These are phyloP conservation scores for Tetramorium bicarinatum DNA, from an alignment of 2,888 invertebrate species.

Conservation along the genomic window DNA sequence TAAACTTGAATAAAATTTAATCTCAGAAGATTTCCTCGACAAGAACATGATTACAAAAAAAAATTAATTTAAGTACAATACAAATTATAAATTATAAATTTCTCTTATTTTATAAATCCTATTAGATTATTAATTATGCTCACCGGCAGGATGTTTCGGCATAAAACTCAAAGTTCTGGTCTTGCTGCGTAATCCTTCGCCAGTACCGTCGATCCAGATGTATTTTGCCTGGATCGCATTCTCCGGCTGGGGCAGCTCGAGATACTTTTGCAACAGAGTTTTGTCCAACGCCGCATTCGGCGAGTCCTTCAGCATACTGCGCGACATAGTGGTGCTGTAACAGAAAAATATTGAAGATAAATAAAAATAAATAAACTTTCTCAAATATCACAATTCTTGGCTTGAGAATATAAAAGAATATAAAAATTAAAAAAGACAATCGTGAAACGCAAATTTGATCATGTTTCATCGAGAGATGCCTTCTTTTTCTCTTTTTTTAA, in stretches of 20 bases:
- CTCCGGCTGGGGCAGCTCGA: constrained; percentile 92
- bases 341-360: background rate
- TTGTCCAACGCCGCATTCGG: constrained; percentile 95
- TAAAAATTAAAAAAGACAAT: background rate
- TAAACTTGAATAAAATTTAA: too few relatives aligned
- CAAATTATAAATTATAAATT: background rate
- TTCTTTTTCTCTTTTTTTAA: background rate
- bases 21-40: too few relatives aligned
- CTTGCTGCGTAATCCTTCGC: constrained; percentile 95
- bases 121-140: background rate
- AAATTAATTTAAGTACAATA: background rate
- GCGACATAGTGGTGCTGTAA: constrained; percentile 83
- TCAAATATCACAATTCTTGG: background rate
- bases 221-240: constrained; percentile 95
- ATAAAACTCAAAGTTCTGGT: constrained; percentile 95
- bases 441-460: background rate
- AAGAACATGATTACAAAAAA: background rate
- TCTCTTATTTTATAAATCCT: background rate
- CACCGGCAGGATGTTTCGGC: constrained; percentile 92
- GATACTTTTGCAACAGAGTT: constrained; percentile 91
- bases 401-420: background rate
- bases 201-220: constrained; percentile 98
- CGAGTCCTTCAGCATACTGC: constrained; percentile 89
- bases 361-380: background rate
- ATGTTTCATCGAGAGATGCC: background rate